Percentiles rank a stretch among this genome's conserved stretches.
phyloP scores from a whole-genome alignment of 2,888 invertebrate genomes.

The Lasioglossum pauxillum region DNA sequence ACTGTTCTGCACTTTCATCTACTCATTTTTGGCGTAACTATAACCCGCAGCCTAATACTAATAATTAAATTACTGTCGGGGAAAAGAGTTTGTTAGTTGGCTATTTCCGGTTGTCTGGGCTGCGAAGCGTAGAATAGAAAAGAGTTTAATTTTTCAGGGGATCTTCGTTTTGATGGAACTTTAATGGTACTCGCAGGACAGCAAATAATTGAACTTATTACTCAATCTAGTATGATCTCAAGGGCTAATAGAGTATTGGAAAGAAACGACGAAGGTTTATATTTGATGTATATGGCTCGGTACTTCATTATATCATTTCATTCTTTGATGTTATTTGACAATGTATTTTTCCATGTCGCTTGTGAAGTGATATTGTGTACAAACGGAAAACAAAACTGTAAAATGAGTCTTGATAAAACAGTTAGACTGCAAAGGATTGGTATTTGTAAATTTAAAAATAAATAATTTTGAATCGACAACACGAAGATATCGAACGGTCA shows the following conservation, averaged over 20 bases:
- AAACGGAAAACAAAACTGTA: neutral
- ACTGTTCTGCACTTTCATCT: neutral
- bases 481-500: neutral
- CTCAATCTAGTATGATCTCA: conserved; percentile 9
- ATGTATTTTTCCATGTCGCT: neutral
- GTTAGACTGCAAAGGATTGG: neutral
- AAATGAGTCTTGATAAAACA: no score
- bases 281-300: neutral
- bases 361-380: neutral
- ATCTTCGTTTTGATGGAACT: neutral
- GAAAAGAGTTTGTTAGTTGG: neutral
- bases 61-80: neutral
- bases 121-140: neutral
- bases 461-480: neutral
- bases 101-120: neutral
- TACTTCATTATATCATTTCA: neutral
- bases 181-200: neutral
- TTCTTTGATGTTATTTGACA: neutral
- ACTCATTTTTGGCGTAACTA: no score
- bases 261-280: neutral
- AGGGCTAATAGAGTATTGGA: neutral
- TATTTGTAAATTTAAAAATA: neutral
- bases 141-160: neutral
- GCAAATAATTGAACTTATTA: neutral
- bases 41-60: neutral